A percentile compares a stretch with the other conserved stretches of the same genome.
Evolutionary conservation across 1,140 invertebrate genomes (phyloP).

Genomic region (Chironomus striatipennis): DNA sequence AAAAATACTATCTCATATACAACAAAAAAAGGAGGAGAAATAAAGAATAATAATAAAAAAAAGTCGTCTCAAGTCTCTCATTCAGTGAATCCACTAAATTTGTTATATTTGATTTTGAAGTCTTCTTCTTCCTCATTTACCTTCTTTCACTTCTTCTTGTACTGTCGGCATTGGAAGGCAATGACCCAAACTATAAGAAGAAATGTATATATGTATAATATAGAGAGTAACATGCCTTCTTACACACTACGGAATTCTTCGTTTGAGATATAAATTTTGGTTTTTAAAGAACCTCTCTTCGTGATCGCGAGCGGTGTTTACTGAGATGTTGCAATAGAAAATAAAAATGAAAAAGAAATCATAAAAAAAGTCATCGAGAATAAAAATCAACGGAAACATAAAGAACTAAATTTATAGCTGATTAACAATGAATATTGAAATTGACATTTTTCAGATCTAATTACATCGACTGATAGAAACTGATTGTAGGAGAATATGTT

Average conservation of each 20-base stretch:
- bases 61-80: background rate
- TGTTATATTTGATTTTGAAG: background rate
- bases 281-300: background rate
- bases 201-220: background rate
- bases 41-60: background rate
- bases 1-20: background rate
- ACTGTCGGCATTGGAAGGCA: constrained; percentile 5
- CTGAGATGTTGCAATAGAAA: too few species aligned
- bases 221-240: background rate
- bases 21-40: background rate
- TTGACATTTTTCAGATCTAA: too few species aligned
- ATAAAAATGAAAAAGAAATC: too few species aligned
- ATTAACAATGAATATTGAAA: background rate
- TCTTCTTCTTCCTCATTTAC: background rate
- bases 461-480: too few species aligned
- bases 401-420: background rate
- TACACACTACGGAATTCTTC: background rate
- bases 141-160: background rate
- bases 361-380: too few species aligned
- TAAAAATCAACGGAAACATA: background rate
- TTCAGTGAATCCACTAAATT: background rate
- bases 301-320: background rate
- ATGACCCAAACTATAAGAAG: background rate
- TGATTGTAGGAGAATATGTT: too few species aligned
- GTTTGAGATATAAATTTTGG: background rate